Percentiles rank a stretch among this genome's conserved stretches.
Evolutionary conservation across 2,113 vertebrate species (phyloP).

Genomic region (Nerophis lumbriciformis): DNA sequence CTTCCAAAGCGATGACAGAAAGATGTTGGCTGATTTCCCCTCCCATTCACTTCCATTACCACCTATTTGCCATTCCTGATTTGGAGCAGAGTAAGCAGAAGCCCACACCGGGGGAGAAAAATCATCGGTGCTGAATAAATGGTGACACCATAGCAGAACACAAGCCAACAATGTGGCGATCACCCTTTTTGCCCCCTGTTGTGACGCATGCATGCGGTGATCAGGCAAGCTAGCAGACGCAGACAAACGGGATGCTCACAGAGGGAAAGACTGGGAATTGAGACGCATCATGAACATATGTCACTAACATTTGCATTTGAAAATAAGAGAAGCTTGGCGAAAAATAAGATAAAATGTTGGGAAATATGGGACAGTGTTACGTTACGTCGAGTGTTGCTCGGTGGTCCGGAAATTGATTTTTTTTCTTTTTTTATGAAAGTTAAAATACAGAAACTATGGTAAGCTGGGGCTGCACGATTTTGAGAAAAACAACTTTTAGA

Average conservation of each 20-base stretch:
- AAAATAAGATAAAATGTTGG: no score
- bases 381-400: no score
- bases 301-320: conserved; percentile 1
- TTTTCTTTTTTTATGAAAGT: no score
- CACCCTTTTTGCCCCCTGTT: conserved; percentile 25
- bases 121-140: conserved; percentile 62
- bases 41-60: conserved; percentile 72
- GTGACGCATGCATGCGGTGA: conserved; percentile 47
- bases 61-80: conserved; percentile 72
- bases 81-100: conserved; percentile 61
- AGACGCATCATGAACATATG: conserved; percentile 46
- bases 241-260: conserved; percentile 48
- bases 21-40: conserved; percentile 63
- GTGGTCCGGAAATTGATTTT: no score
- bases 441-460: no score
- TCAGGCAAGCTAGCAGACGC: conserved; percentile 40
- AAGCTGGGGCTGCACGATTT: no score
- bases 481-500: no score
- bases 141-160: conserved; percentile 56
- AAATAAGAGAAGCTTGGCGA: no score
- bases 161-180: conserved; percentile 64
- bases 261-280: conserved; percentile 44
- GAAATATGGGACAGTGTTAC: no score
- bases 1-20: conserved; percentile 79
- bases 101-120: conserved; percentile 46